A percentile compares a stretch with the other conserved stretches of the same genome.
phyloP scores from a whole-genome alignment of 2,797 vertebrate species.

The Mus minutoides region DNA sequence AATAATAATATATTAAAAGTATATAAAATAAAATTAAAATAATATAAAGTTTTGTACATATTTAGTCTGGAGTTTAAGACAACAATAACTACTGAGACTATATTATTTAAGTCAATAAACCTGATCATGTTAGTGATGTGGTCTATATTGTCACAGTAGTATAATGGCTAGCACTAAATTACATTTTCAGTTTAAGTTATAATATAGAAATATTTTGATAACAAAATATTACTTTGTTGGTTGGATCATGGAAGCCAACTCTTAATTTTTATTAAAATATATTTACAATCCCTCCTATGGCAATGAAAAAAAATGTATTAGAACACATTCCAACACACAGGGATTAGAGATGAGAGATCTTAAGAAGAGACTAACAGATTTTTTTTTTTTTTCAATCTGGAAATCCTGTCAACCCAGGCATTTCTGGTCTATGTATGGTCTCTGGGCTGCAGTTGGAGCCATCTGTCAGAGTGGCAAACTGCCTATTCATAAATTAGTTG shows the following conservation, averaged over 20 bases:
- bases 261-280: slow-evolving; percentile 62
- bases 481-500: slow-evolving; percentile 83
- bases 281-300: slow-evolving; percentile 1
- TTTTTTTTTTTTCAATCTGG: slow-evolving; percentile 82
- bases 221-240: slow-evolving; percentile 23
- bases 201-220: background rate
- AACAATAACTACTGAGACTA: background rate
- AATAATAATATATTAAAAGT: background rate
- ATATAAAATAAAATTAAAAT: background rate
- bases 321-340: slow-evolving; percentile 74
- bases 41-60: background rate
- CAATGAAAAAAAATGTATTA: slow-evolving; percentile 56
- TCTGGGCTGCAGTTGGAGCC: slow-evolving; percentile 83
- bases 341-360: slow-evolving; percentile 72
- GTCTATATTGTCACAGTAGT: background rate
- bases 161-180: background rate
- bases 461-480: slow-evolving; percentile 85
- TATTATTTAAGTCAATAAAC: background rate
- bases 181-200: background rate
- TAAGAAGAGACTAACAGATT: slow-evolving; percentile 82
- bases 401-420: slow-evolving; percentile 83
- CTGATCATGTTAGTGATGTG: background rate
- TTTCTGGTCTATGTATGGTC: slow-evolving; percentile 67
- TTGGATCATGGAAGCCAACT: slow-evolving; percentile 61
- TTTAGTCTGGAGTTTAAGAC: background rate